Conservation (phyloP, 2,888 invertebrate species). For the Steromphala cineraria region DNA sequence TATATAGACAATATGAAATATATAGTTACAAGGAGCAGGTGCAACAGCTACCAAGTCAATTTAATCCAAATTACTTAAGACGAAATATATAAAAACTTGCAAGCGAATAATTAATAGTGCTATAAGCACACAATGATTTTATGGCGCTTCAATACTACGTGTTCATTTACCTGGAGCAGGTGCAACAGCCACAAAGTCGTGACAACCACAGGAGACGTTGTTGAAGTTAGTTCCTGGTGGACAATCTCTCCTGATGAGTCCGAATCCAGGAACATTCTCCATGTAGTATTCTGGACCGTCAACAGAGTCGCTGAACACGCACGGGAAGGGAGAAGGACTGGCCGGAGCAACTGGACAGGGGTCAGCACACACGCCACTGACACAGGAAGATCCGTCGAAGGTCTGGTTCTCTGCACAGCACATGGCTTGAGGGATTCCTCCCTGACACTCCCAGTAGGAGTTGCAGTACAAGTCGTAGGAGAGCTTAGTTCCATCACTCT, state of each 20-base stretch:
- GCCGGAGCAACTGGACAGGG: not conserved
- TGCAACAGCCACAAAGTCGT: not conserved
- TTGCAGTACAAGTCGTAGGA: not conserved
- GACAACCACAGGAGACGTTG: not conserved
- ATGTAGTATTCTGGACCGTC: not conserved
- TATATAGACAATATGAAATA: too few relatives aligned
- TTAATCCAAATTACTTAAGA: too few relatives aligned
- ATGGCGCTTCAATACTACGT: too few relatives aligned
- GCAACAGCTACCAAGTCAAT: too few relatives aligned
- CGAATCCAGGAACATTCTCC: not conserved
- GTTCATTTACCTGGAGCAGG: not conserved
- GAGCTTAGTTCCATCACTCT: not conserved
- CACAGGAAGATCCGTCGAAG: not conserved
- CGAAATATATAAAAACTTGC: too few relatives aligned
- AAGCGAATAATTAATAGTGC: too few relatives aligned
- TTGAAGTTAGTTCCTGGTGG: not conserved
- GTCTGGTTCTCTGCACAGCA: not conserved
- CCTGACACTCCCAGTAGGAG: not conserved
- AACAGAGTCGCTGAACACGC: not conserved
- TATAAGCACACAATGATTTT: too few relatives aligned
- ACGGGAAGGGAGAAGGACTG: not conserved
- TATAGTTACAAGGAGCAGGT: too few relatives aligned
- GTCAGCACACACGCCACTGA: not conserved
- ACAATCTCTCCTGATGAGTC: not conserved
- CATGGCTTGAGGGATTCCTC: not conserved